Base-by-base conservation (phyloP, 2,888 invertebrate species). In the Leuctra nigra region DNA sequence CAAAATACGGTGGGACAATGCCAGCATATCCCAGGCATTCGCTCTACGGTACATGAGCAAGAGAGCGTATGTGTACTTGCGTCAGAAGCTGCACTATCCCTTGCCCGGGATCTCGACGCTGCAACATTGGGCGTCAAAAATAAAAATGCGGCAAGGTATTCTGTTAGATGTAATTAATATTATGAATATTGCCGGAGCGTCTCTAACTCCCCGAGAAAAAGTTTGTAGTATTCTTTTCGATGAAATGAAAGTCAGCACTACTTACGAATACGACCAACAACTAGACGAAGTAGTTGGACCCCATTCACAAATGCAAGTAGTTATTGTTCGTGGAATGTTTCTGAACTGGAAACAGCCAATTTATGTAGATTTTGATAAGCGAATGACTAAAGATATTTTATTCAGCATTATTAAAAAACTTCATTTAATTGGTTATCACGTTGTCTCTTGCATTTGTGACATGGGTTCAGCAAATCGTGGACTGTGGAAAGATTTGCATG, bases 301-400 rank as follows among this genome's bases (percentile, higher is more conserved):
- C 7, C 33, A 24, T 20, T 44, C 41, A 4, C 47, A 56, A 24
- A 59, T 66, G 53, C 66, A 64, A 61, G 63, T 63, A 13, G 56
- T 64, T 18, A 63, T 67, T 59, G 63, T 60, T 16, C 55, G 63
- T 54, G 63, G 66, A 7, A 33, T 66, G 7, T 61, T 61, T 56
- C 59, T 36, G 1, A 59, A 63, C 13, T 65, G 64, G 65, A 62
- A 65, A 23, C 65, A 66, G 33, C 63, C 62, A 29, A 58, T 65
- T n/a, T 66, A 57, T 55, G 52, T 64, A 9, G 61, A 58, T 13
- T 68, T 69, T 60, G 68, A 67, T 57, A 48, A 62, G 58, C 66
- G 63, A 56, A 64, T 68, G 50, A 67, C 66, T 16, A 56, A 62
- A 58, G 22, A 59, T 2, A 58, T 66, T 57, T 57, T 64, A 23